These are phyloP conservation scores for Lethocerus indicus DNA, from an alignment of 1,140 invertebrate genomes.

Conservation along the genomic window DNA sequence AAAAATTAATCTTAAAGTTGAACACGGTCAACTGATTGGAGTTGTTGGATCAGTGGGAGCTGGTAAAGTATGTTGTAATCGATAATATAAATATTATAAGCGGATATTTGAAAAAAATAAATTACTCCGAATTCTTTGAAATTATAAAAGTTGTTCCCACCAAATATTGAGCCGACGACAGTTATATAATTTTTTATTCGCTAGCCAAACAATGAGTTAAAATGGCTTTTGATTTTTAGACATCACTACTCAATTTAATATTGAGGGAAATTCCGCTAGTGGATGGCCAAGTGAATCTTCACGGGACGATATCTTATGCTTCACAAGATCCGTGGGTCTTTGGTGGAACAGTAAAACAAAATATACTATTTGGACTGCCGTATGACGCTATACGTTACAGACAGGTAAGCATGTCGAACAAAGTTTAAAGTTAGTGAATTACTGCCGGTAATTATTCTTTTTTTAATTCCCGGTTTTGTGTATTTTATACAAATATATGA, in stretches of 20 bases:
- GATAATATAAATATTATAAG: too few species aligned
- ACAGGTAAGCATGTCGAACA: too few species aligned
- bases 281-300: constrained; percentile 38
- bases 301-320: constrained; percentile 46
- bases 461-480: too few species aligned
- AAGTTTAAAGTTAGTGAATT: too few species aligned
- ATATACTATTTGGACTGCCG: constrained; percentile 59
- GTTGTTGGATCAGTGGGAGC: constrained; percentile 61
- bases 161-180: too few species aligned
- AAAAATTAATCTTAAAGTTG: constrained; percentile 38
- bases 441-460: too few species aligned
- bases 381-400: constrained; percentile 53
- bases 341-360: constrained; percentile 44
- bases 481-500: too few species aligned
- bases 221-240: constrained; percentile 28
- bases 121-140: too few species aligned
- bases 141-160: neutral
- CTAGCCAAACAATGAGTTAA: too few species aligned
- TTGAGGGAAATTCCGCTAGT: constrained; percentile 45
- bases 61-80: constrained; percentile 56
- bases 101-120: too few species aligned
- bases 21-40: constrained; percentile 44
- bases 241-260: constrained; percentile 53
- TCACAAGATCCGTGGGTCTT: constrained; percentile 67
- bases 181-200: too few species aligned